These are phyloP conservation scores for Dynastes maya DNA, from an alignment of 2,888 invertebrate genomes.

Conservation along the genomic window DNA sequence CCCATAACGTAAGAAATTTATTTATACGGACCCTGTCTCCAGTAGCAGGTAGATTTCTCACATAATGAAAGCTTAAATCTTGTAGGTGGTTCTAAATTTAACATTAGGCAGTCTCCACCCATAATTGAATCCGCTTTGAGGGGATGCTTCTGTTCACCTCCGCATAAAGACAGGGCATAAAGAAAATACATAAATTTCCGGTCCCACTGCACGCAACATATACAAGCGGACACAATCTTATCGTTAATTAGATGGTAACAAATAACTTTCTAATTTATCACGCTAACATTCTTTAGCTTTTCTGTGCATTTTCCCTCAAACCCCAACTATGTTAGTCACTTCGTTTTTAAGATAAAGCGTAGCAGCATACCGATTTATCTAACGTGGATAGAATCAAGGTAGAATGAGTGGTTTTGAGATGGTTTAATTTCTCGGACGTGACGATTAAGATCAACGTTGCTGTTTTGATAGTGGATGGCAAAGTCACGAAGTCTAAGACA, in stretches of 20 bases:
- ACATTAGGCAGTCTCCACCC: conserved; percentile 12
- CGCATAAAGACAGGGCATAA: not conserved
- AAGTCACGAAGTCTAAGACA: conserved; percentile 32
- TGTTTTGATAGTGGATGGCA: conserved; percentile 39
- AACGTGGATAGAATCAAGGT: conserved; percentile 28
- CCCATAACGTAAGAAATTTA: not conserved
- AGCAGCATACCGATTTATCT: conserved; percentile 25
- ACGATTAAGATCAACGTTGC: conserved; percentile 36
- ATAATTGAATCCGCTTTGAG: conserved; percentile 29
- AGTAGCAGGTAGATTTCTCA: conserved; percentile 33
- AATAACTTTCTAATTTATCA: conserved; percentile 19
- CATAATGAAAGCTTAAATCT: conserved; percentile 39
- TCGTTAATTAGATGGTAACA: conserved; percentile 39
- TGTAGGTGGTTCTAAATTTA: conserved; percentile 36
- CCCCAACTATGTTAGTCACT: not conserved
- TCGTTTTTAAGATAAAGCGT: conserved; percentile 23
- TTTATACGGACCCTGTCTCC: not conserved
- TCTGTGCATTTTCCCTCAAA: conserved; percentile 9
- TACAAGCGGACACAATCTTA: conserved; percentile 26
- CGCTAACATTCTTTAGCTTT: conserved; percentile 21
- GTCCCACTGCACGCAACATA: conserved; percentile 15
- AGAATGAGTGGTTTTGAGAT: conserved; percentile 9
- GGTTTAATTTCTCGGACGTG: conserved; percentile 37
- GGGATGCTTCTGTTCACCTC: conserved; percentile 25
- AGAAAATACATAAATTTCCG: conserved; percentile 20